A percentile compares a stretch with the other conserved stretches of the same genome.
These are phyloP conservation scores for Drosophila siamana DNA, from an alignment of 2,888 invertebrate genomes.

Conservation along the genomic window DNA sequence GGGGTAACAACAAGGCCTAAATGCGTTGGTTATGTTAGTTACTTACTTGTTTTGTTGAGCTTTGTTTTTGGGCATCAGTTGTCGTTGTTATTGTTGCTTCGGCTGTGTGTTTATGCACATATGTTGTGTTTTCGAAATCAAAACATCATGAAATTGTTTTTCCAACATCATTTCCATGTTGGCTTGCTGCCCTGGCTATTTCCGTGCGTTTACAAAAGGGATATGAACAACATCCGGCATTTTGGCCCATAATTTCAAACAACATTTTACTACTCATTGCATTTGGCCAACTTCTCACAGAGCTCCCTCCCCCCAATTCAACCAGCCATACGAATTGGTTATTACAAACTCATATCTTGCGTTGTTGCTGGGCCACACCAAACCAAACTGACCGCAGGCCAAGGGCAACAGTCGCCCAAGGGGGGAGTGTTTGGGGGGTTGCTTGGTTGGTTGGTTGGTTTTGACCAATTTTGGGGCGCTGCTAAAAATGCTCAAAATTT, in stretches of 20 bases:
- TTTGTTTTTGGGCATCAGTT: conserved; percentile 8
- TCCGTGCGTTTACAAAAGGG: conserved; percentile 83
- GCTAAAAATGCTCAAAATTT: conserved; percentile 78
- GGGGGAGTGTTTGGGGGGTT: background rate
- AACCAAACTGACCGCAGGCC: conserved; percentile 75
- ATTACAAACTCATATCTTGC: conserved; percentile 80
- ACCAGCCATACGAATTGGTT: conserved; percentile 68
- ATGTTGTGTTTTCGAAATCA: conserved; percentile 68
- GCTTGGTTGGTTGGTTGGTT: conserved; percentile 2
- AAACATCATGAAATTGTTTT: conserved; percentile 81
- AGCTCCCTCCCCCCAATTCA: background rate
- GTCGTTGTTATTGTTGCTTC: conserved; percentile 7
- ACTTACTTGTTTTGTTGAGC: background rate
- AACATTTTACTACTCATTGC: conserved; percentile 81
- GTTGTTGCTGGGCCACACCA: conserved; percentile 43
- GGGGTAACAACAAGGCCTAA: conserved; percentile 38
- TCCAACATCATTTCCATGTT: conserved; percentile 71
- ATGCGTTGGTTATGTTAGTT: conserved; percentile 24
- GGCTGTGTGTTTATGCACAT: conserved; percentile 61
- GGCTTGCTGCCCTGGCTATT: conserved; percentile 61
- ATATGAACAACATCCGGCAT: conserved; percentile 83
- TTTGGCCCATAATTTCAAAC: conserved; percentile 76
- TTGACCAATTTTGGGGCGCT: conserved; percentile 58
- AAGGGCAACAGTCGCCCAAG: conserved; percentile 16
- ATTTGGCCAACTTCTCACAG: conserved; percentile 66